Evolutionary conservation across 1,140 invertebrate genomes (phyloP).

Genomic region (Polypedilum pembai): DNA sequence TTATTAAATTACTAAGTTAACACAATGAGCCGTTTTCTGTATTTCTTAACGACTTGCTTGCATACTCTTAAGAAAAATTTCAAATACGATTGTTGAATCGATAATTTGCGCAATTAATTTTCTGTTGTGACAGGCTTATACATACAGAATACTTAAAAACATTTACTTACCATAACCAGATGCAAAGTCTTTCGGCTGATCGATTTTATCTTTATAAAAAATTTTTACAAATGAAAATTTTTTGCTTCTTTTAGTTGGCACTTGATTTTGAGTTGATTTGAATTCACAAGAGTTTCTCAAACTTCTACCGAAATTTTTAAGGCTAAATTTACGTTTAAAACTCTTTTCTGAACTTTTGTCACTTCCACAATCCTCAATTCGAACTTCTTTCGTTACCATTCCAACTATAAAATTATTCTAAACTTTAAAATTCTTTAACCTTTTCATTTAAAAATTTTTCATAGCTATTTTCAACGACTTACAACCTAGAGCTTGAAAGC

Average conservation of each 20-base stretch:
- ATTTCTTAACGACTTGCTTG: not conserved
- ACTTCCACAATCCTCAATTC: not conserved
- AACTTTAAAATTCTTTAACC: not conserved
- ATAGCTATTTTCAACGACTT: not conserved
- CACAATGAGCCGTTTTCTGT: not conserved
- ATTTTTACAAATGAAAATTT: not conserved
- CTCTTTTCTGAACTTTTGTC: not conserved
- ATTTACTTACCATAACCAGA: slow-evolving; percentile 15
- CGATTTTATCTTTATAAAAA: not conserved
- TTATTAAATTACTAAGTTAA: slow-evolving; percentile 1
- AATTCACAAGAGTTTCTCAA: not conserved
- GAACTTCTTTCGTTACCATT: not conserved
- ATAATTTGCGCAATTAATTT: not conserved
- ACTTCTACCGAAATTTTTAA: not conserved
- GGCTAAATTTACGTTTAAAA: not conserved
- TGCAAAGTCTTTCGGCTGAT: not conserved
- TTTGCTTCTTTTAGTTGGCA: not conserved
- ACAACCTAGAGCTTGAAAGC: not conserved
- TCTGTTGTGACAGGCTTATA: not conserved
- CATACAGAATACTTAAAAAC: not conserved
- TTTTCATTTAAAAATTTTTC: not conserved
- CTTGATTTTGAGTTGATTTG: not conserved
- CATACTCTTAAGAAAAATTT: not conserved
- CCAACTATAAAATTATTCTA: not conserved
- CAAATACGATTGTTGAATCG: not conserved